Base-by-base conservation (phyloP, 1,140 invertebrate genomes). In the Drosophila bocki region DNA sequence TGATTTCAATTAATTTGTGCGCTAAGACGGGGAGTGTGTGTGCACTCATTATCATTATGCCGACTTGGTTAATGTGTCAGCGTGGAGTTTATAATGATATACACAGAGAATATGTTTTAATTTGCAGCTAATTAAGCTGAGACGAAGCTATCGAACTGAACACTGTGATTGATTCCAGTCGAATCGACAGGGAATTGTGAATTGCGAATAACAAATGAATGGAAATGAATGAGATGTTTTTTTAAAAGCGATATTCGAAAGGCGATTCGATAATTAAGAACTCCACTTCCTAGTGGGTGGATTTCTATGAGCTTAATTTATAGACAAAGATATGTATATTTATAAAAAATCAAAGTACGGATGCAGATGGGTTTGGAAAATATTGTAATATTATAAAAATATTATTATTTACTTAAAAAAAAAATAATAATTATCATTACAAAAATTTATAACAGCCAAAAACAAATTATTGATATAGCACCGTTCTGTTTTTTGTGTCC, bases 1-100 rank as follows among this genome's bases (percentile, higher is more conserved):
- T 88, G 87, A 90, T 88, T 87, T 84, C 85, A 88, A 88, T 88
- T 88, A 88, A 88, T 88, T 85, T 90, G 78, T 90, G 81, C 17
- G 69, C 77, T 68, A 6, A 29, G 32, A 35, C 22, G 59, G 45
- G 64, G 35, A 26, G 59, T 63, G 72, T 22, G 68, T 62, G 59
- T 78, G 77, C 68, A 69, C 39, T 61, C 61, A 88, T 84, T 74
- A 67, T 74, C 61, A 84, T 80, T 74, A 67, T 74, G 72, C 81
- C 78, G 71, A 72, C 63, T 78, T 74, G 69, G 48, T 60, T 69
- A 85, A 88, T 90, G 69, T 90, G 78, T 75, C 84, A 87, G 63
- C 35, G 33, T 88, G 72, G 77, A 81, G 51, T 63, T 32, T 71
- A 64, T 64, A 64, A 78, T 78, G 63, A 69, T 61, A 78, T 78